Evolutionary conservation across 2,113 vertebrate species (phyloP), one percentile per base, ranked within the genome.

Genomic region (Lycaon pictus): DNA sequence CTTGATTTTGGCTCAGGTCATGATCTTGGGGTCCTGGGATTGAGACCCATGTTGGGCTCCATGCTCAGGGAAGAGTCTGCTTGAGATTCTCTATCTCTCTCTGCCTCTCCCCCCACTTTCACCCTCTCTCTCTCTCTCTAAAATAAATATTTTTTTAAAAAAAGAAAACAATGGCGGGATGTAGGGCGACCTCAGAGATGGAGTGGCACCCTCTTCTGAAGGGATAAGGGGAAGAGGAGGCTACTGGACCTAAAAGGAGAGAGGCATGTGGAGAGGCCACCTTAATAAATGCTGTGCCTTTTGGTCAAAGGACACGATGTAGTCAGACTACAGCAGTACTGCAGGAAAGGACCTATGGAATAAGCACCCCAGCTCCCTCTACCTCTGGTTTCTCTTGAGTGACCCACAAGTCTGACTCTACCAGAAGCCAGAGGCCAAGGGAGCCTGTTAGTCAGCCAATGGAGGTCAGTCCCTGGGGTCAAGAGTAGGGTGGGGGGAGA

Each of bases 251-350:
- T 63, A 1, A 74, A 13, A 53, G 48, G n/a, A 71, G 53, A 79
- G 43, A 37, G 23, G 83, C 4, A 0, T 48, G 55, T 62, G n/a
- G 69, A 16, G 16, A n/a, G 22, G 17, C 51, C 63, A n/a, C 27
- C 6, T 72, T 27, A 29, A 22, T 19, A 48, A 76, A 23, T 9
- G 2, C 79, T 27, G 15, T 58, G 88, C 29, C 88, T 79, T 92
- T 51, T 32, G 19, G 13, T 20, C 55, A 51, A 92, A 37, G 65
- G 29, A 25, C 32, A 0, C 0, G 22, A 25, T 23, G 0, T 0
- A 7, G 63, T 80, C n/a, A 67, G 56, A 65, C 37, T 0, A 2
- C 16, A n/a, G 35, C 27, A 3, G 62, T 43, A 32, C n/a, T 32
- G 7, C 88, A 15, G 58, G 53, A 72, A 56, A 60, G n/a, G 53